Base-by-base conservation (phyloP, 2,797 vertebrate genomes). In the Monodelphis domestica region DNA sequence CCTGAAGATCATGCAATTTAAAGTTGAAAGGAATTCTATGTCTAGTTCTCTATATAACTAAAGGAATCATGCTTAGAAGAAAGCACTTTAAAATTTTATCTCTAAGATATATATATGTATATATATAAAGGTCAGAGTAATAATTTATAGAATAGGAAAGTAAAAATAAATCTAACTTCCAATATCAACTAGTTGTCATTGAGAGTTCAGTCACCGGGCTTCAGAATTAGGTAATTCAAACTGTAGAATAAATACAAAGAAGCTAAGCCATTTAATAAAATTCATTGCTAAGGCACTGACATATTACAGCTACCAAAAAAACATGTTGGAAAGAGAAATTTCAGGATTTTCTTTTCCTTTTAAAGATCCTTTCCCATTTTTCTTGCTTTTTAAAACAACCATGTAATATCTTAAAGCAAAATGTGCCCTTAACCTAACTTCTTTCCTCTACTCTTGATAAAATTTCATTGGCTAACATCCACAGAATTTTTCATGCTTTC, bases 401-500 rank as follows among this genome's bases (percentile, higher is more conserved):
- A 30, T n/a, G 87, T 30, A 30, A 33, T 87, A 96, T 87, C 54
- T 95, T 87, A 91, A 78, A 91, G 56, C 29, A 89, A 92, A 92
- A 78, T 38, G 38, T 55, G 6, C 12, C 51, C 53, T 93, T 91
- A 91, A 45, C 12, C 54, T 95, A 50, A 94, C 28, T 95, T 93
- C 56, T 84, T 70, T 92, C 50, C 55, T 88, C 30, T 53, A 24
- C 50, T 88, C 54, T 84, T 92, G 63, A 95, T 88, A 93, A 94
- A 91, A 89, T 0, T 4, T 88, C 10, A 45, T 89, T 91, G 92
- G 63, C 56, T 87, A 30, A 84, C 2, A 15, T 54, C 87, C 30
- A 53, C 5, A 90, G 52, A 90, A 87, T 51, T 92, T 96, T 95
- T 84, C 51, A 45, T 93, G 55, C 33, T 92, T 94, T 96, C 70